Evolutionary conservation across 2,113 vertebrate genomes (phyloP), one percentile per base, ranked within the genome.

Genomic region (Macroglossus sobrinus): DNA sequence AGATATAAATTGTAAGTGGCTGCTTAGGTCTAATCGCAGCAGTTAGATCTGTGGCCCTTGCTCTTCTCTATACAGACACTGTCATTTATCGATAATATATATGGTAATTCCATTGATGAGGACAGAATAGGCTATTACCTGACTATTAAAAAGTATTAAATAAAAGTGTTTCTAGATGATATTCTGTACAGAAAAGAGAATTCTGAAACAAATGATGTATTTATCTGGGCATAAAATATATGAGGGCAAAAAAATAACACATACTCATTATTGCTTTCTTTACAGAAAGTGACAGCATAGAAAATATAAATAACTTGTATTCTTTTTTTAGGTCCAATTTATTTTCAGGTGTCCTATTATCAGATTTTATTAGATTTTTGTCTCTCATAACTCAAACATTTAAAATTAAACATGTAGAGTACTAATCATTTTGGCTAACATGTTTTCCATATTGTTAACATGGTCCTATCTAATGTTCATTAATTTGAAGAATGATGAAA

Each of bases 291-390:
- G 53, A 81, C 33, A 89, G 19, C 43, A 86, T 59, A 81, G 13
- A 89, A 91, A 95, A 63, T 40, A 40, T 76, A 93, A 96, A 50
- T 19, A 85, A 57, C 24, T 38, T 76, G 13, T 18, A 53, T 82
- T 96, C 24, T 84, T 88, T 85, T 93, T 89, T 91, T 69, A 82
- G 45, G 28, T 69, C 61, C 88, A 91, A 95, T 87, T 87, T 91
- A 79, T 89, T n/a, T 95, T 92, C 18, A 71, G 33, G 92, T 92
- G 89, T 86, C 45, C 53, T 45, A 21, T 50, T 71, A 35, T 64
- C 33, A 64, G 47, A 57, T 12, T 80, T 88, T 28, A 76, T 78
- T 66, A 96, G 53, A 94, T 50, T 61, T 86, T 11, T 91, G 9
- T 94, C 18, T 75, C 13, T 45, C n/a, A 59, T 13, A 21, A 92